Percentiles rank a stretch among this genome's conserved stretches.
Evolutionary conservation across 2,113 vertebrate species (phyloP).

Genomic region (Coptodon rendalli): DNA sequence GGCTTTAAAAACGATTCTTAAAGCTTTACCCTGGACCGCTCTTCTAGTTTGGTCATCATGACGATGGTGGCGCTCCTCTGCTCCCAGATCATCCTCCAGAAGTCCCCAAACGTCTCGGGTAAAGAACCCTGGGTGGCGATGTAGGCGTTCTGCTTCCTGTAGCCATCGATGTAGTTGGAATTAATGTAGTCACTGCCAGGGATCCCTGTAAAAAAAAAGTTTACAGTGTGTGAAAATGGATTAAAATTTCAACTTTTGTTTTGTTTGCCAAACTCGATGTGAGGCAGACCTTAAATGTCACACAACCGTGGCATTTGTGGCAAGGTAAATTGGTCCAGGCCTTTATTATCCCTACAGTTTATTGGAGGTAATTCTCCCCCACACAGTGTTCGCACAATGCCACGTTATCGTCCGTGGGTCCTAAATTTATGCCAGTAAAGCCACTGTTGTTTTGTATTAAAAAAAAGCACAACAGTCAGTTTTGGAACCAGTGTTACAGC

Average conservation of each 20-base stretch:
- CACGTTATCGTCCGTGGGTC: background rate
- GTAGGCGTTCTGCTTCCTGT: slow-evolving; percentile 97
- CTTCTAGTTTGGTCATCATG: slow-evolving; percentile 99
- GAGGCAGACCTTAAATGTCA: background rate
- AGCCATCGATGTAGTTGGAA: slow-evolving; percentile 98
- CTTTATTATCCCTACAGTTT: background rate
- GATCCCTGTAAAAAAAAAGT: slow-evolving; percentile 73
- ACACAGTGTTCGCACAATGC: background rate
- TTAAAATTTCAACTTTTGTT: background rate
- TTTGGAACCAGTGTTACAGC: background rate
- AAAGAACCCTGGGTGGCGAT: slow-evolving; percentile 94
- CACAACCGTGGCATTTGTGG: background rate
- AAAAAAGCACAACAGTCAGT: background rate
- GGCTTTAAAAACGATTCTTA: background rate
- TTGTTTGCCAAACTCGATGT: background rate
- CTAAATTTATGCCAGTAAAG: background rate
- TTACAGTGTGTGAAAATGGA: background rate
- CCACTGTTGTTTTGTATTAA: background rate
- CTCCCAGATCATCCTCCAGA: slow-evolving; percentile 99
- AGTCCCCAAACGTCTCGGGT: slow-evolving; percentile 97
- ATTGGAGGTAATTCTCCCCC: background rate
- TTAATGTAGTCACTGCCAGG: slow-evolving; percentile 98
- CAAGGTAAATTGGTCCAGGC: background rate
- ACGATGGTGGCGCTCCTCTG: slow-evolving; percentile 93
- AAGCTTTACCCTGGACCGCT: slow-evolving; percentile 88